These are phyloP conservation scores for Neelides folsomi DNA, from an alignment of 2,888 invertebrate species.

Conservation along the genomic window DNA sequence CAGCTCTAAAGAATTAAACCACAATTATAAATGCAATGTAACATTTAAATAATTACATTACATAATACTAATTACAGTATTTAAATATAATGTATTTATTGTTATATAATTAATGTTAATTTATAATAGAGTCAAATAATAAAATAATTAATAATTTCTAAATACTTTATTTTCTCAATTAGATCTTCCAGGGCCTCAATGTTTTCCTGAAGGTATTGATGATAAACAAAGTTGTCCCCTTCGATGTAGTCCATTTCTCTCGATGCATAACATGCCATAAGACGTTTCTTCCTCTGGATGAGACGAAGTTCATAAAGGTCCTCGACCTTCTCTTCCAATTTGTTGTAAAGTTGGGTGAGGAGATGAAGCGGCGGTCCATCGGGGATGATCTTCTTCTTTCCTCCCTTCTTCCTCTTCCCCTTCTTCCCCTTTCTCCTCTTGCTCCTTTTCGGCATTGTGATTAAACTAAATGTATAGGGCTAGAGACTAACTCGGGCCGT, in stretches of 20 bases:
- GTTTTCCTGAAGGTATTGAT: constrained; percentile 22
- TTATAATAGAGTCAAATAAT: neutral
- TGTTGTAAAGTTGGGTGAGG: constrained; percentile 27
- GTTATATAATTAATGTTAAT: neutral
- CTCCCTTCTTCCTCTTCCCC: constrained; percentile 8
- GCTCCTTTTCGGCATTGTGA: constrained; percentile 2
- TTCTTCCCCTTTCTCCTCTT: constrained; percentile 9
- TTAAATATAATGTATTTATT: too few relatives aligned
- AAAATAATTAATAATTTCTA: neutral
- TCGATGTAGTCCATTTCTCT: constrained; percentile 23
- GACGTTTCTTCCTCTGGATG: constrained; percentile 22
- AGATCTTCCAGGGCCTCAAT: constrained; percentile 22
- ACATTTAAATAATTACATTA: neutral
- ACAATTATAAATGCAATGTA: neutral
- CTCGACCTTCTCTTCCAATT: constrained; percentile 15
- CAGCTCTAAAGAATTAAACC: constrained; percentile 9
- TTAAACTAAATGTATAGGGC: constrained; percentile 8
- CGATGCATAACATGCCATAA: constrained; percentile 30
- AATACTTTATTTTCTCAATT: constrained; percentile 22
- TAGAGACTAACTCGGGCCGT: constrained; percentile 9
- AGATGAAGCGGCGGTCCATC: constrained; percentile 24
- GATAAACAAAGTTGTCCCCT: constrained; percentile 27
- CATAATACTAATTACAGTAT: too few relatives aligned
- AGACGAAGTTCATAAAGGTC: constrained; percentile 17
- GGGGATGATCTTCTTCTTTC: neutral